Base-by-base conservation (phyloP, 2,113 vertebrate species). In the Chrysochloris asiatica region DNA sequence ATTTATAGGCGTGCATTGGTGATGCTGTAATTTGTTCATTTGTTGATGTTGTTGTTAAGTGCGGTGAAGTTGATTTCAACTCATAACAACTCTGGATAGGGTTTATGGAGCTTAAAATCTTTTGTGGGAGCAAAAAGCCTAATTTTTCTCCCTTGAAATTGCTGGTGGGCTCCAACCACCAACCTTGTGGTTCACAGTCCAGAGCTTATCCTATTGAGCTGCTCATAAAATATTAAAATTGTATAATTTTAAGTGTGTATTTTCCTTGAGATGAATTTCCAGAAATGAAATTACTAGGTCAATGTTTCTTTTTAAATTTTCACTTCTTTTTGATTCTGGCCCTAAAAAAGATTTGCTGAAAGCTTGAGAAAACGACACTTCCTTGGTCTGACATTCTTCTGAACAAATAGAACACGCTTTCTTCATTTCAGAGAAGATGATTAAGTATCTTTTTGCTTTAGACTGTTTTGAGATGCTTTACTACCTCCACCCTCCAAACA, bases 281-380 rank as follows among this genome's bases (percentile, higher is more conserved):
- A 83, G 71, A 63, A 73, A 19, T 88, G 28, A 43, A 87, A 92
- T 86, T 56, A 92, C 24, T 92, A 12, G n/a, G 80, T 90, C 54
- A 83, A 45, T 83, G 28, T 83, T 93, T 91, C 28, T 88, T 77
- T 85, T 85, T 24, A 95, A n/a, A 85, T 88, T 90, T 90, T 95
- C 24, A 71, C 50, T 94, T 92, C 63, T 79, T 90, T 94, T 83
- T 83, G 22, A 83, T 73, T 95, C 45, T 72, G 50, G 3, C 22
- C 38, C 36, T 10, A 19, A 54, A 19, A 54, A 88, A 48, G 19
- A 93, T 92, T 91, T 94, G 43, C 63, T 94, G 36, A 30, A 82
- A 84, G 36, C 76, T 83, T 91, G 47, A 89, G 73, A 93, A 95
- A 94, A 94, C 77, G 73, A 78, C 0, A 1, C 19, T 94, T 30